Evolutionary conservation across 2,888 invertebrate species (phyloP), one percentile per base, ranked within the genome.

Genomic region (Caradrina clavipalpis): DNA sequence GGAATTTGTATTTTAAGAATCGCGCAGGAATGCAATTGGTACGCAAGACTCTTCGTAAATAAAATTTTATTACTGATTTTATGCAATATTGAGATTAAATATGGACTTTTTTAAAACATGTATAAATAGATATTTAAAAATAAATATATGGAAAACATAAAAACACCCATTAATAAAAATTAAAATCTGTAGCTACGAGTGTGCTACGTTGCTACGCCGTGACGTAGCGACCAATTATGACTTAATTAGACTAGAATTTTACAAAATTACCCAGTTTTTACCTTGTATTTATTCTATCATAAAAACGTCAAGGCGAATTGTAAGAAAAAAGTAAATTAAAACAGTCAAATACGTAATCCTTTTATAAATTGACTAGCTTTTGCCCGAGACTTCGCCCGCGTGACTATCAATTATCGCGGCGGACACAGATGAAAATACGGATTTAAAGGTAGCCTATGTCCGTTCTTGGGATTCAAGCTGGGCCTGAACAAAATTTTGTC

Each of bases 121-220:
- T 39, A 13, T 1, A 13, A 39, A 13, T 39, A 39, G 1, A 8
- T 35, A 35, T 7, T 1, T 11, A 39, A 13, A 13, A 39, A 39
- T 13, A 39, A 13, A 39, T 13, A 39, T 2, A 39, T 11, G 7
- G 1, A 11, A 10, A 11, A 13, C 11, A 39, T 10, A 39, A 39
- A 39, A 13, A 11, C 0, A 39, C 39, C 7, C 39, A 39, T 39
- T 39, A n/a, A n/a, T 39, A 13, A 2, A 21, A 21, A 53, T 45
- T 45, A 19, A 42, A 49, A 31, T 47, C 2, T 8, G 4, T 22
- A 7, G 56, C 66, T 58, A 74, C 42, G 21, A 58, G 50, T 56
- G 11, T 51, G 50, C 70, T 63, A 69, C 55, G 54, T 15, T 51
- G 58, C 70, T 74, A 47, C 76, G 59, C 31, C 42, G 57, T 60